Evolutionary conservation across 2,888 invertebrate genomes (phyloP).

Genomic region (Cryptocephalus moraei): DNA sequence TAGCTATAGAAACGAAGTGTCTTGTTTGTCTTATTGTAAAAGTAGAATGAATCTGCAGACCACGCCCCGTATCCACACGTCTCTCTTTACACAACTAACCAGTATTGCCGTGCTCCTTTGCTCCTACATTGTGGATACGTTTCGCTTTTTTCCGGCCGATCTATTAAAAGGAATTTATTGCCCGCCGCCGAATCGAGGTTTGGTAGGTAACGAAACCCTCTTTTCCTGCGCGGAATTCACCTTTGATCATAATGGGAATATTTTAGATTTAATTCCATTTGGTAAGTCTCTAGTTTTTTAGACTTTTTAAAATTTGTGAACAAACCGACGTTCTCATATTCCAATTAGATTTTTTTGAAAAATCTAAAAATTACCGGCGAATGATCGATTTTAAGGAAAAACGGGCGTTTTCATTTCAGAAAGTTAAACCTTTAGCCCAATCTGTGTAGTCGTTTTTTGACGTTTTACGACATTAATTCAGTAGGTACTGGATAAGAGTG

Average conservation of each 20-base stretch:
- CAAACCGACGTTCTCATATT: no score
- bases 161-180: slow-evolving; percentile 24
- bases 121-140: slow-evolving; percentile 12
- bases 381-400: no score
- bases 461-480: no score
- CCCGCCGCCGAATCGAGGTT: slow-evolving; percentile 20
- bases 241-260: background rate
- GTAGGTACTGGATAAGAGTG: no score
- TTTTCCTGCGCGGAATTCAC: slow-evolving; percentile 3
- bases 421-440: no score
- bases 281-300: no score
- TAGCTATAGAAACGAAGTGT: slow-evolving; percentile 40
- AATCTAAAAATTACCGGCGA: no score
- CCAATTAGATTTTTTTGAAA: no score
- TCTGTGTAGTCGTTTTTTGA: no score
- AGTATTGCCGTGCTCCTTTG: slow-evolving; percentile 22
- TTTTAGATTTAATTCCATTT: no score
- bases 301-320: no score
- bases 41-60: slow-evolving; percentile 36
- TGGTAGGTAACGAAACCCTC: slow-evolving; percentile 6
- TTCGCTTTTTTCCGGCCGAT: slow-evolving; percentile 15
- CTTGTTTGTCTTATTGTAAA: slow-evolving; percentile 37
- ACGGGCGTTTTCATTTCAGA: no score
- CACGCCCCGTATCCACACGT: slow-evolving; percentile 38
- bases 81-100: slow-evolving; percentile 27